A percentile compares a stretch with the other conserved stretches of the same genome.
Evolutionary conservation across 2,888 invertebrate species (phyloP).

Genomic region (Meteorus colon): DNA sequence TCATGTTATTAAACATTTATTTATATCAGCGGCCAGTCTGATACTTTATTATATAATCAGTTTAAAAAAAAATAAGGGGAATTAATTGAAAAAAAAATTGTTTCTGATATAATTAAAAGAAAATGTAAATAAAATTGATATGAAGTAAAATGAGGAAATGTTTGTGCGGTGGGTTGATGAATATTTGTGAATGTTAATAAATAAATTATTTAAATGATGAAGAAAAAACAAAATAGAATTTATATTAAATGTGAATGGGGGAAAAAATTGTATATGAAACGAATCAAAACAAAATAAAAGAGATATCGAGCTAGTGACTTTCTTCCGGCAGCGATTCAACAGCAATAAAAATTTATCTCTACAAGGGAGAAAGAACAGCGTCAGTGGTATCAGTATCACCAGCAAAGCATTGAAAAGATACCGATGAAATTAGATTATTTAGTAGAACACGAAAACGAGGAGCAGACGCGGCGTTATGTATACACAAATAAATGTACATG

Average conservation of each 20-base stretch:
- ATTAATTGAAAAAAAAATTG: neutral
- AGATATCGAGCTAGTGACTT: conserved; percentile 44
- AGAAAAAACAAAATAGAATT: neutral
- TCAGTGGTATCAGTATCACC: neutral
- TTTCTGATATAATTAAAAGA: neutral
- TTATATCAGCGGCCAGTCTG: neutral
- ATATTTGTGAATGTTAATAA: neutral
- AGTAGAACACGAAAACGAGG: conserved; percentile 54
- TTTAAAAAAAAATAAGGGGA: neutral
- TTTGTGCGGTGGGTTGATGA: neutral
- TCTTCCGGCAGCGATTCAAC: conserved; percentile 53
- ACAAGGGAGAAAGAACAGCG: conserved; percentile 15
- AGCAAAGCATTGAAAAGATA: conserved; percentile 36
- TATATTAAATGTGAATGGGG: neutral
- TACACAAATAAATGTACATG: neutral
- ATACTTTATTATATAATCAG: conserved; percentile 2
- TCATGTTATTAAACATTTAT: conserved; percentile 19
- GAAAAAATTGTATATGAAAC: neutral
- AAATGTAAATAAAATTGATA: neutral
- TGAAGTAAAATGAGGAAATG: neutral
- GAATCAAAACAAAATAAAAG: conserved; percentile 1
- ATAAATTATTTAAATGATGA: neutral
- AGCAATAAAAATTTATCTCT: conserved; percentile 62
- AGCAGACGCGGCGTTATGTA: conserved; percentile 44
- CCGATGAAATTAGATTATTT: conserved; percentile 62